A percentile compares a stretch with the other conserved stretches of the same genome.
Evolutionary conservation across 64 coral and sea anemone genomes (phyloP).

Genomic region (Porites australiensis): DNA sequence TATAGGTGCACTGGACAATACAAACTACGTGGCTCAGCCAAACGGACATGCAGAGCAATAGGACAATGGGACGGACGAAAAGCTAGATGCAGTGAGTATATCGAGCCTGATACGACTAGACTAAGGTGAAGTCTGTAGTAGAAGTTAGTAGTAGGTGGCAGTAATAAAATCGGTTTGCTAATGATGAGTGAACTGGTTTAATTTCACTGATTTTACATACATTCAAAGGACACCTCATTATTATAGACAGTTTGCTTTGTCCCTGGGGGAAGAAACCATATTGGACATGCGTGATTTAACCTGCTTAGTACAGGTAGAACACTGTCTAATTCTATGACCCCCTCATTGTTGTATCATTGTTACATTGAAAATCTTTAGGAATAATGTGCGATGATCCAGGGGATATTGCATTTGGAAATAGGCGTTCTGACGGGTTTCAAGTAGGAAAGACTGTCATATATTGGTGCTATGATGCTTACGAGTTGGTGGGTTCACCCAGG

Average conservation of each 20-base stretch:
- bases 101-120: not conserved
- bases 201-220: too few species aligned
- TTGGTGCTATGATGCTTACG: constrained; percentile 41
- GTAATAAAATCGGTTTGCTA: too few species aligned
- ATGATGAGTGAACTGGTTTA: too few species aligned
- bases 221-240: too few species aligned
- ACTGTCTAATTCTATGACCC: too few species aligned
- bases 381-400: constrained; percentile 51
- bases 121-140: too few species aligned
- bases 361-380: not conserved
- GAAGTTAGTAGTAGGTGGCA: too few species aligned
- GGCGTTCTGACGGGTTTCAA: not conserved
- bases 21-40: constrained; percentile 50
- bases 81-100: constrained; percentile 85
- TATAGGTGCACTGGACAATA: constrained; percentile 53
- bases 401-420: constrained; percentile 40
- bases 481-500: not conserved
- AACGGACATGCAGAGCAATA: constrained; percentile 71
- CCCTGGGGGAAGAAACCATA: too few species aligned
- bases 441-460: constrained; percentile 9
- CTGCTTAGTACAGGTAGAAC: too few species aligned
- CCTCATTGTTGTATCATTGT: too few species aligned
- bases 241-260: too few species aligned
- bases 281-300: too few species aligned
- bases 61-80: constrained; percentile 82